Base-by-base conservation (phyloP, 1,140 invertebrate genomes). In the Plutomurus gul region DNA sequence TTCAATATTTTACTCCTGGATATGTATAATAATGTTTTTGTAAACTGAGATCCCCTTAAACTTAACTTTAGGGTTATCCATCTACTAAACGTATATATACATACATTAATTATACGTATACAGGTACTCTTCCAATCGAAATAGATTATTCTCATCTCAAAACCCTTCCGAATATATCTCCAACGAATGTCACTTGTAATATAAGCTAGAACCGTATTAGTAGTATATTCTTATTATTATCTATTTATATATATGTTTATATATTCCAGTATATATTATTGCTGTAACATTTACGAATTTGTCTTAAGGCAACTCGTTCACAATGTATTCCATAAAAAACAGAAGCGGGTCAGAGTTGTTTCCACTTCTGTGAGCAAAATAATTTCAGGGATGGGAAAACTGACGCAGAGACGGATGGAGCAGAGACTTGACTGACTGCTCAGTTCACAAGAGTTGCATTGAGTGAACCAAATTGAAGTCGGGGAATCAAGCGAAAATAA, bases 291-390 rank as follows among this genome's bases (percentile, higher is more conserved):
- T 1, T 49, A 7, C 20, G 39, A 43, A 13, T 8, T 13, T 65
- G 30, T 33, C 27, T 60, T 65, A 65, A 7, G 25, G 27, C 56
- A 33, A 65, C 18, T n/a, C 27, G 56, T 65, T 30, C n/a, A 33
- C 18, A 65, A 33, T n/a, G 56, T n/a, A n/a, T n/a, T n/a, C n/a
- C n/a, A 43, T 13, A 65, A 65, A 65, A 65, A 65, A 65, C 56
- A 65, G 56, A 36, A 65, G 56, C 56, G 36, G 56, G 56, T 65
- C 56, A 65, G 18, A 65, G 56, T 65, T 65, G 13, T 65, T 65
- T 65, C 56, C 56, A 65, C 13, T 65, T 65, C 30, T 65, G 30
- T 36, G 56, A 65, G 27, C 27, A 65, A 65, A 33, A 65, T 65
- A 30, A 65, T 65, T 25, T 65, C 18, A 33, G 10, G 13, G 25